These are phyloP conservation scores for Ceyx margarethae DNA, from an alignment of 2,113 vertebrate genomes.

Conservation along the genomic window DNA sequence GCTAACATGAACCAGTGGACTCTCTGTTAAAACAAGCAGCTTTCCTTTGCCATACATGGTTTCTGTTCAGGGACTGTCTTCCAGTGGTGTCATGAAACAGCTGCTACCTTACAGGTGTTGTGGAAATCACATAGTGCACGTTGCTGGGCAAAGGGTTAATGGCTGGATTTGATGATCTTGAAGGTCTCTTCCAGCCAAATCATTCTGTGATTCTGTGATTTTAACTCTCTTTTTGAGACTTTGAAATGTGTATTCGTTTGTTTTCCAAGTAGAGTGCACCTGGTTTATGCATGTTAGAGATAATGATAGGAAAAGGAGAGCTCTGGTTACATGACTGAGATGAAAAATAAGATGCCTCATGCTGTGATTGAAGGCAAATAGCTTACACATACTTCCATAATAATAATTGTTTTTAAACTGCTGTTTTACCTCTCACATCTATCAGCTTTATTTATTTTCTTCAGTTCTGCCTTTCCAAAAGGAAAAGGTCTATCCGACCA, in stretches of 20 bases:
- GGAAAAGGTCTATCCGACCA: background rate
- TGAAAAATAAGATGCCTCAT: background rate
- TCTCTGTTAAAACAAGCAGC: background rate
- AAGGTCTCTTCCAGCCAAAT: too few relatives aligned
- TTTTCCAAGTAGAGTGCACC: background rate
- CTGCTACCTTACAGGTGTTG: background rate
- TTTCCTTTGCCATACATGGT: fast-evolving
- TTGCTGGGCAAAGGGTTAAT: background rate
- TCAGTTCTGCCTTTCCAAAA: background rate
- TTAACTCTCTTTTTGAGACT: background rate
- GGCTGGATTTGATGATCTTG: too few relatives aligned
- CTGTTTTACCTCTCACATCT: background rate
- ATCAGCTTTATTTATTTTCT: background rate
- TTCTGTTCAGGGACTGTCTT: background rate
- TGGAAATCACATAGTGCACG: background rate
- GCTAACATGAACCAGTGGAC: background rate
- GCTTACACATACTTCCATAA: background rate
- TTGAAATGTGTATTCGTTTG: background rate
- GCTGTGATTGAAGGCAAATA: background rate
- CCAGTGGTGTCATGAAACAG: background rate
- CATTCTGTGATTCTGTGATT: background rate
- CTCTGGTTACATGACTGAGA: background rate
- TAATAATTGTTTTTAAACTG: background rate
- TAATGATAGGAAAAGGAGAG: background rate
- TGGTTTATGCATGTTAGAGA: background rate